Conservation (phyloP, 2,113 vertebrate genomes). For the Mus pahari region DNA sequence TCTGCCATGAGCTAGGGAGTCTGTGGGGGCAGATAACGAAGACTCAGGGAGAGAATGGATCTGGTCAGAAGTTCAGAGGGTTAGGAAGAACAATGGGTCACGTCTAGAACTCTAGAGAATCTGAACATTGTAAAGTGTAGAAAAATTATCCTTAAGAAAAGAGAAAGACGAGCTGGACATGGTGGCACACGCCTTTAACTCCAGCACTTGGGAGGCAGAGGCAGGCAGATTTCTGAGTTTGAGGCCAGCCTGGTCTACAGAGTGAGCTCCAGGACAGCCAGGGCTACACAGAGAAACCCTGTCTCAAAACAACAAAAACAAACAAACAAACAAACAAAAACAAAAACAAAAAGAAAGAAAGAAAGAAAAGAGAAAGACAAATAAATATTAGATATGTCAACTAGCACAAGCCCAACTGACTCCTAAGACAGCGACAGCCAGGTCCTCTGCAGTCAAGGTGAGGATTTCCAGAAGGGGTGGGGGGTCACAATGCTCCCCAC, state of each 20-base stretch:
- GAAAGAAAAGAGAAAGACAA: neutral
- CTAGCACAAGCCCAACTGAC: neutral
- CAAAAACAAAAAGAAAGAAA: too few species aligned
- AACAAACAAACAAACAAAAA: too few species aligned
- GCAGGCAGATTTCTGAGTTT: too few species aligned
- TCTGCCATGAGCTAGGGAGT: neutral
- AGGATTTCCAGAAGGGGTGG: neutral
- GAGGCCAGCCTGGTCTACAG: too few species aligned
- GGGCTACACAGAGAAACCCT: too few species aligned
- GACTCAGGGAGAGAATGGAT: neutral
- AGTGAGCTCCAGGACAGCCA: too few species aligned
- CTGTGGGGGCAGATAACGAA: neutral
- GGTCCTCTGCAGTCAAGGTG: neutral
- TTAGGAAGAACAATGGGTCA: neutral
- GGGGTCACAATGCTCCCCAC: neutral
- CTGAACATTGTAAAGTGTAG: neutral
- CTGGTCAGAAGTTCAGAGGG: neutral
- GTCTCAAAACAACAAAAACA: too few species aligned
- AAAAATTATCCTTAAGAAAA: constrained; percentile 30
- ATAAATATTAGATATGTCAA: neutral
- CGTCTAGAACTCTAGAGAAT: neutral
- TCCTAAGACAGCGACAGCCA: neutral
- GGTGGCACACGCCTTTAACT: too few species aligned
- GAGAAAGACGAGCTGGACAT: too few species aligned
- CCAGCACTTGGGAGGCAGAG: too few species aligned